A percentile compares a stretch with the other conserved stretches of the same genome.
Conservation (phyloP, 2,797 vertebrate genomes). For the Antennarius maculatus region DNA sequence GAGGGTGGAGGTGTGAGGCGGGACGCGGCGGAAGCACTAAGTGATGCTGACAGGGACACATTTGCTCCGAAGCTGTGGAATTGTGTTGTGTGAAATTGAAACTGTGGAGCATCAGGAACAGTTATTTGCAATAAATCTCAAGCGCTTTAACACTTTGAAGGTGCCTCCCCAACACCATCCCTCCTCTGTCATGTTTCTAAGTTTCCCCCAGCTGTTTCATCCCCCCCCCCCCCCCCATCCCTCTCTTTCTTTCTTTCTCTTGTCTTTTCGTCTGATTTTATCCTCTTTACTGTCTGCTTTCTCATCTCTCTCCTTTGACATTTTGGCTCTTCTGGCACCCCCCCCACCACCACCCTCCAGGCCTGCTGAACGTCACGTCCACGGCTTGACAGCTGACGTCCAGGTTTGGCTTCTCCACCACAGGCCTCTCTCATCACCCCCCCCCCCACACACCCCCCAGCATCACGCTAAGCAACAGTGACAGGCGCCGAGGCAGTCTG, state of each 20-base stretch:
- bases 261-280: constrained; percentile 17
- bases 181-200: constrained; percentile 7
- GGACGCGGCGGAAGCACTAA: constrained; percentile 66
- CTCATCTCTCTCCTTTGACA: neutral
- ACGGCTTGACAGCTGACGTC: constrained; percentile 64
- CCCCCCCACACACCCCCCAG: constrained; percentile 11
- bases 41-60: constrained; percentile 81
- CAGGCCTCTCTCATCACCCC: constrained; percentile 35
- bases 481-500: constrained; percentile 59
- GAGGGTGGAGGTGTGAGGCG: constrained; percentile 49
- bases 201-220: constrained; percentile 20
- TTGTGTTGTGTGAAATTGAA: constrained; percentile 85
- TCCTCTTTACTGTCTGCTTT: constrained; percentile 19
- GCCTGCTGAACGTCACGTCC: constrained; percentile 54
- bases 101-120: constrained; percentile 78
- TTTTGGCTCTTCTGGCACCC: constrained; percentile 44
- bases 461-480: constrained; percentile 64
- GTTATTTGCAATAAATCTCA: constrained; percentile 81
- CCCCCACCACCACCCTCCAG: constrained; percentile 13
- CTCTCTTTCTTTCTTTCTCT: constrained; percentile 1
- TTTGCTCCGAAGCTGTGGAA: constrained; percentile 81
- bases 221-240: constrained; percentile 19
- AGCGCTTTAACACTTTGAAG: constrained; percentile 50
- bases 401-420: constrained; percentile 48
- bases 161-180: constrained; percentile 3